phyloP scores from a whole-genome alignment of 2,797 vertebrate genomes.

The Chelon auratus region DNA sequence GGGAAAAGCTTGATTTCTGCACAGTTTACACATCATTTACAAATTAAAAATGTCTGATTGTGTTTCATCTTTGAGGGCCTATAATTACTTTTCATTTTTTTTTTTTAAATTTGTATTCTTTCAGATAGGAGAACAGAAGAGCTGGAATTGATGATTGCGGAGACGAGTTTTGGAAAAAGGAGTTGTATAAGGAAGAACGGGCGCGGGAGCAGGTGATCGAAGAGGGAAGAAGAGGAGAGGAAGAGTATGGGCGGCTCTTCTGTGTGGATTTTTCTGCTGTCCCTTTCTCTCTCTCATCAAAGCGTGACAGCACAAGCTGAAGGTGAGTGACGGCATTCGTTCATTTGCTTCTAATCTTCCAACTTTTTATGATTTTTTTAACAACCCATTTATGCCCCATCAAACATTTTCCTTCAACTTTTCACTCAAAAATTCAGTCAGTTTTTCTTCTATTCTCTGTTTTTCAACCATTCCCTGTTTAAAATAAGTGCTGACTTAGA shows the following conservation, averaged over 20 bases:
- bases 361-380: neutral
- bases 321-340: slow-evolving; percentile 70
- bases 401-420: neutral
- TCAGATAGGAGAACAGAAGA: slow-evolving; percentile 70
- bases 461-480: neutral
- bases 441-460: no score
- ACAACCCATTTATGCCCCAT: neutral
- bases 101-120: slow-evolving; percentile 60
- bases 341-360: neutral
- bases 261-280: slow-evolving; percentile 80
- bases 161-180: slow-evolving; percentile 58
- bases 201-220: slow-evolving; percentile 55
- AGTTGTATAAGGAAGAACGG: slow-evolving; percentile 45
- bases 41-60: slow-evolving; percentile 47
- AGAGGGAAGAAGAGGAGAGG: slow-evolving; percentile 62
- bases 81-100: slow-evolving; percentile 49
- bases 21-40: slow-evolving; percentile 13
- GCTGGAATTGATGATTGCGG: slow-evolving; percentile 68
- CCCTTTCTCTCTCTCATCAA: slow-evolving; percentile 72
- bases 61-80: slow-evolving; percentile 51
- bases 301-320: slow-evolving; percentile 78
- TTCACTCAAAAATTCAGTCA: neutral
- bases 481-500: neutral
- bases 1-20: slow-evolving; percentile 17
- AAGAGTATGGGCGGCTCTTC: slow-evolving; percentile 77